Base-by-base conservation (phyloP, 2,888 invertebrate genomes). In the Mystacides longicornis region DNA sequence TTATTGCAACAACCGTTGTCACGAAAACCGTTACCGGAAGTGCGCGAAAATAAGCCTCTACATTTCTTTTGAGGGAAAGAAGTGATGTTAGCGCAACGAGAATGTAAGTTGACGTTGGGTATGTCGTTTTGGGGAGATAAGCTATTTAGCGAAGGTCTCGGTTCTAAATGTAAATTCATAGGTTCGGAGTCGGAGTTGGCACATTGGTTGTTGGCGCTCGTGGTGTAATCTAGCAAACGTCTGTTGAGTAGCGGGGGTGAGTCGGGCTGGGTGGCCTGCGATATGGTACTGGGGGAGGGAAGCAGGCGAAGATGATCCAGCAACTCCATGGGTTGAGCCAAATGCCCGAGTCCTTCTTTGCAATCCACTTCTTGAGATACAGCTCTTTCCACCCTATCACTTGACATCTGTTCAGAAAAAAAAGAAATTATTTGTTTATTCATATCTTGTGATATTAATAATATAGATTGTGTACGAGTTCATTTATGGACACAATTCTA, bases 341-440 rank as follows among this genome's bases (percentile, higher is more conserved):
- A 75, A 59, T 75, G 76, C n/a, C n/a, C n/a, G 55, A 77, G 75
- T 51, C 74, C 72, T 51, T 75, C 73, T 66, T 77, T 77, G 45
- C 72, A 69, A 67, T 71, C 73, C 65, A 76, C 71, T 65, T 75
- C 76, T 69, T 53, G 54, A 42, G 75, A 75, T 72, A 75, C 75
- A 71, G 77, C 73, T 64, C 71, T 71, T 55, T 75, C 75, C 57
- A 75, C 67, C 66, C 76, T 75, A 57, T 76, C 77, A 71, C 75
- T 77, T 59, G 75, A 74, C 77, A 77, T 77, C 77, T 77, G 69
- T 11, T 23, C 48, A 31, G 11, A 5, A 43, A 43, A 37, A 37
- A 37, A 3, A 19, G 27, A 7, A 27, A 27, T 11, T 7, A n/a
- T n/a, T n/a, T n/a, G n/a, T n/a, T n/a, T n/a, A n/a, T n/a, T n/a